These are phyloP conservation scores for Parazoanthus atlanticus DNA, from an alignment of 92 coral and sea anemone species.

Conservation along the genomic window DNA sequence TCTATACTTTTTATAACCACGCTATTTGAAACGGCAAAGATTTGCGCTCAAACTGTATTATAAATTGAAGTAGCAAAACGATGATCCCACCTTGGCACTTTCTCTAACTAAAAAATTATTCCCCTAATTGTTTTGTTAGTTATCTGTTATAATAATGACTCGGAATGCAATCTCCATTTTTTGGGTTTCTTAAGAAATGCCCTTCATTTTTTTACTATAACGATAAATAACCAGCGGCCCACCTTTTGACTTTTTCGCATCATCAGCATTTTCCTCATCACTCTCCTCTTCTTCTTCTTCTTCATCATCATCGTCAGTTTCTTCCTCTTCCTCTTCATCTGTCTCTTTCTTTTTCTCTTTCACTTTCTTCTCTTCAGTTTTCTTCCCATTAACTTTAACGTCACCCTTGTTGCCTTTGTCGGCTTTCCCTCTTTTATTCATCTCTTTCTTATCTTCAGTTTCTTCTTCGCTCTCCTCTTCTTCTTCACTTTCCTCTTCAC, in stretches of 20 bases:
- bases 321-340: conserved; percentile 26
- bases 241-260: conserved; percentile 9
- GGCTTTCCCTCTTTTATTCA: background rate
- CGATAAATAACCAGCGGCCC: background rate
- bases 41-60: too few relatives aligned
- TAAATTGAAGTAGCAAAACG: too few relatives aligned
- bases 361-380: conserved; percentile 28
- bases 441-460: conserved; percentile 29
- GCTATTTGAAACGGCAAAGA: too few relatives aligned
- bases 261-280: conserved; percentile 8
- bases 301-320: conserved; percentile 4
- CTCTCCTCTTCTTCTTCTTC: conserved; percentile 17
- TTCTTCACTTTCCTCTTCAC: conserved; percentile 53
- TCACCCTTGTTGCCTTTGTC: conserved; percentile 10
- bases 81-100: too few relatives aligned
- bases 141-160: too few relatives aligned
- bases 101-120: too few relatives aligned
- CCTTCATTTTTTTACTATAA: background rate
- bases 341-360: conserved; percentile 11
- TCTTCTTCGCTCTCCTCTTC: conserved; percentile 51
- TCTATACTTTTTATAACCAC: background rate
- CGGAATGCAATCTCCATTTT: too few relatives aligned
- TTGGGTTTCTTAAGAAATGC: background rate
- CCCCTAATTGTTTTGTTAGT: too few relatives aligned
- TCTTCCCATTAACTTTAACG: conserved; percentile 45